Conservation (phyloP, 2,888 invertebrate genomes). For the Chrysina gloriosa region DNA sequence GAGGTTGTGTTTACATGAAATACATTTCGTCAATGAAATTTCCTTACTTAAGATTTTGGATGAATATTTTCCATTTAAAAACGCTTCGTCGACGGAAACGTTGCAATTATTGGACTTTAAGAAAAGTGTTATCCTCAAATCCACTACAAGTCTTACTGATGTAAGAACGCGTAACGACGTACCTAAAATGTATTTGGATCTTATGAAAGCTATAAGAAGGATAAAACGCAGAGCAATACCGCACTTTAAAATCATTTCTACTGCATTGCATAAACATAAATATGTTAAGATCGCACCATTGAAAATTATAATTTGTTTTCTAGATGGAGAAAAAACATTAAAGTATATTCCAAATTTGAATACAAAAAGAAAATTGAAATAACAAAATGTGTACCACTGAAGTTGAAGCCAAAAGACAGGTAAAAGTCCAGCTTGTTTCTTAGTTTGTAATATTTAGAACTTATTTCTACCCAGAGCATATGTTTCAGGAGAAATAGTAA, state of each 20-base stretch:
- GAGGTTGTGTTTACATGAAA: slow-evolving; percentile 4
- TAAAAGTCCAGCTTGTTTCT: no score
- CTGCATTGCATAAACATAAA: slow-evolving; percentile 31
- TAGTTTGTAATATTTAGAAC: no score
- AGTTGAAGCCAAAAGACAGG: neutral
- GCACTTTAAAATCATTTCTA: slow-evolving; percentile 40
- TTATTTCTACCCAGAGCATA: no score
- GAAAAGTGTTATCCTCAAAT: slow-evolving; percentile 28
- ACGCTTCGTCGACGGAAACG: slow-evolving; percentile 16
- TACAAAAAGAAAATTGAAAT: slow-evolving; percentile 39
- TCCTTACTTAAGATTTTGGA: slow-evolving; percentile 20
- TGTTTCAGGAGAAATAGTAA: no score
- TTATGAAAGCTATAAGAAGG: slow-evolving; percentile 20
- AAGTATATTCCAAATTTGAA: slow-evolving; percentile 35
- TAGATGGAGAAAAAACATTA: slow-evolving; percentile 4
- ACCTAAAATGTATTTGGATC: slow-evolving; percentile 7
- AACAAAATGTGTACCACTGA: slow-evolving; percentile 30
- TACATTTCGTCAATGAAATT: slow-evolving; percentile 32
- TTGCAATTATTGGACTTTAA: slow-evolving; percentile 25
- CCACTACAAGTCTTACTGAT: slow-evolving; percentile 32
- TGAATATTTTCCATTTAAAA: neutral
- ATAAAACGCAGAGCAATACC: slow-evolving; percentile 25
- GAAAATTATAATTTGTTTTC: slow-evolving; percentile 30
- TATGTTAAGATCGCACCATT: slow-evolving; percentile 30
- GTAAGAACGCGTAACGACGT: slow-evolving; percentile 2